Evolutionary conservation across 2,797 vertebrate species (phyloP), one percentile per base, ranked within the genome.

Genomic region (Furcifer pardalis): DNA sequence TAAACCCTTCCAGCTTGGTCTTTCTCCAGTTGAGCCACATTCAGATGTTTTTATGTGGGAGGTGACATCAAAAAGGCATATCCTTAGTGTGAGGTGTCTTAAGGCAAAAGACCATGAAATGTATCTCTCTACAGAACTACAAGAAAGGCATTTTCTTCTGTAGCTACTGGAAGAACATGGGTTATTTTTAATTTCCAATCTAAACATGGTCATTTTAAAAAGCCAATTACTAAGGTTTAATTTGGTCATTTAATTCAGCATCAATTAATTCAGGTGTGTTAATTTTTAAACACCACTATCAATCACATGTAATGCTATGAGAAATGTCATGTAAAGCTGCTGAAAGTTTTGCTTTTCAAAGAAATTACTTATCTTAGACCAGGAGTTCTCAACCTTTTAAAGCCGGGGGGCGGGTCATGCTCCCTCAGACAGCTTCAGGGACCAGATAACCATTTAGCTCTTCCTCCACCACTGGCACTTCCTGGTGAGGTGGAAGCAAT

Each of bases 221-320:
- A 88, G 91, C 59, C 91, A 86, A 94, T 88, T 94, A 89, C 93
- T 82, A 89, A 91, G 86, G 91, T 81, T 91, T 83, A 95, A 95
- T 93, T 85, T 91, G 83, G 77, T 94, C 92, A 92, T 88, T 94
- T 93, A 93, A 86, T 91, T 91, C 90, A 91, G 84, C 89, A 94
- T 91, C 89, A 91, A 90, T 71, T 91, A 87, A 89, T 77, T 93
- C 90, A 93, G 89, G 92, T 91, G 15, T 86, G 62, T 87, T 93
- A 92, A 93, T 85, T 91, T 94, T 94, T 1, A 0, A 94, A 76
- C 82, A 86, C 78, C 86, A 79, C 46, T 49, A 23, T 73, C 0
- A 88, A 89, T 91, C 92, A 92, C 94, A 85, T 71, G 88, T 72
- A 87, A 77, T 35, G 85, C 86, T 92, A 94, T 37, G 49, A 81